Percentiles rank a stretch among this genome's conserved stretches.
Evolutionary conservation across 2,113 vertebrate genomes (phyloP).

Genomic region (Vicugna pacos): DNA sequence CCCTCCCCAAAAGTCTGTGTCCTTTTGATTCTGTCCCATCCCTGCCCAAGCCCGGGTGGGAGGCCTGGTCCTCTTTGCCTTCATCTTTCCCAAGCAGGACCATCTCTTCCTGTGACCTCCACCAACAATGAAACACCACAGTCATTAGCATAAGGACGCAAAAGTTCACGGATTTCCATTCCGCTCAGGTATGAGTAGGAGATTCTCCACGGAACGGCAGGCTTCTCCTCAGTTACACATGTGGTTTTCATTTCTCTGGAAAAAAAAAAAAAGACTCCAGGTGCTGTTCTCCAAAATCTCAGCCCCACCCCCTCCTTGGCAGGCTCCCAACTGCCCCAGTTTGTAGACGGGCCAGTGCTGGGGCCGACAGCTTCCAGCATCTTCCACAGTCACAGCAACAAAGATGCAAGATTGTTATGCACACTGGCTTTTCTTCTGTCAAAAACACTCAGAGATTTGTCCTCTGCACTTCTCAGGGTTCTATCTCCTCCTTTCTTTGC

Average conservation of each 20-base stretch:
- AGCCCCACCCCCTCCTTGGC: neutral
- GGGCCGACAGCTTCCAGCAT: neutral
- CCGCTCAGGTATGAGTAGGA: neutral
- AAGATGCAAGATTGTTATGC: neutral
- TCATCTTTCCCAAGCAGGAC: slow-evolving; percentile 14
- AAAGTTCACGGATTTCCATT: slow-evolving; percentile 54
- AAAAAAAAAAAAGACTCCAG: slow-evolving; percentile 49
- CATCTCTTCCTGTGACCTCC: neutral
- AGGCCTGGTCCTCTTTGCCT: neutral
- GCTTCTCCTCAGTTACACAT: slow-evolving; percentile 52
- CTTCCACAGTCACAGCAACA: neutral
- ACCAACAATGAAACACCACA: neutral
- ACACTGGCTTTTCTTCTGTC: neutral
- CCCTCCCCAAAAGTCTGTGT: neutral
- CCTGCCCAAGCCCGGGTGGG: neutral
- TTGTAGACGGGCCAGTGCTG: neutral
- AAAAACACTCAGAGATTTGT: neutral
- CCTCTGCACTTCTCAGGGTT: neutral
- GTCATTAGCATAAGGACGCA: slow-evolving; percentile 16
- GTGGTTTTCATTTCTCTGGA: slow-evolving; percentile 56
- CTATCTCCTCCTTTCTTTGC: neutral
- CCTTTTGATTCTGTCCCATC: neutral
- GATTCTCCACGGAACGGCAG: slow-evolving; percentile 21
- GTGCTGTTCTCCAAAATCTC: slow-evolving; percentile 43
- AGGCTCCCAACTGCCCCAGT: slow-evolving; percentile 39